These are phyloP conservation scores for Labia minor DNA, from an alignment of 2,888 invertebrate genomes.

Conservation along the genomic window DNA sequence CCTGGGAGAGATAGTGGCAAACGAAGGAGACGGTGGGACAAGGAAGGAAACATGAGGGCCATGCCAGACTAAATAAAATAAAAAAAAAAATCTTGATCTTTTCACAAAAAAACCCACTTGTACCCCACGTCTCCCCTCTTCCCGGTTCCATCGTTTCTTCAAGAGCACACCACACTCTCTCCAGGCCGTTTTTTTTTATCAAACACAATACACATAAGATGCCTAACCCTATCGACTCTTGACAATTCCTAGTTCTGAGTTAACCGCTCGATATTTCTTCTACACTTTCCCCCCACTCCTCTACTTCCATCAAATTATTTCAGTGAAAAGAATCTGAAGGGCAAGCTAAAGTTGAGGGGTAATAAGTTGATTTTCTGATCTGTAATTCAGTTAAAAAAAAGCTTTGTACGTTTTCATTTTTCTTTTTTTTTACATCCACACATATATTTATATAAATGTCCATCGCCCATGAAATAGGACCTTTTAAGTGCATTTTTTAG, in stretches of 20 bases:
- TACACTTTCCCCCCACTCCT: background rate
- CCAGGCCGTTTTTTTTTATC: background rate
- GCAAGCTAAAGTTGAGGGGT: background rate
- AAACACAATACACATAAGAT: conserved; percentile 5
- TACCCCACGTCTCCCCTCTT: background rate
- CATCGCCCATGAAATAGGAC: no score
- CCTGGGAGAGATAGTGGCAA: background rate
- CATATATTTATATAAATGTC: background rate
- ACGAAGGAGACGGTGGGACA: background rate
- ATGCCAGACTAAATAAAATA: background rate
- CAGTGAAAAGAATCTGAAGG: background rate
- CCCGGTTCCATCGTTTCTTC: no score
- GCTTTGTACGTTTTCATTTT: background rate
- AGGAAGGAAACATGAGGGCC: background rate
- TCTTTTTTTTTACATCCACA: background rate
- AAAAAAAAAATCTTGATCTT: background rate
- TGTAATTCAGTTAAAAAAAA: background rate
- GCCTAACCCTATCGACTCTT: conserved; percentile 3
- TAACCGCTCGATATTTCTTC: background rate
- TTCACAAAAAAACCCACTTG: background rate
- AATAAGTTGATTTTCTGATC: background rate
- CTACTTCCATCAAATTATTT: no score
- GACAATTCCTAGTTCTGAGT: background rate
- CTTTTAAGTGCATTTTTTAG: no score
- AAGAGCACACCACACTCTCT: background rate